phyloP scores from a whole-genome alignment of 2,888 invertebrate species.

The Dione vanillae region DNA sequence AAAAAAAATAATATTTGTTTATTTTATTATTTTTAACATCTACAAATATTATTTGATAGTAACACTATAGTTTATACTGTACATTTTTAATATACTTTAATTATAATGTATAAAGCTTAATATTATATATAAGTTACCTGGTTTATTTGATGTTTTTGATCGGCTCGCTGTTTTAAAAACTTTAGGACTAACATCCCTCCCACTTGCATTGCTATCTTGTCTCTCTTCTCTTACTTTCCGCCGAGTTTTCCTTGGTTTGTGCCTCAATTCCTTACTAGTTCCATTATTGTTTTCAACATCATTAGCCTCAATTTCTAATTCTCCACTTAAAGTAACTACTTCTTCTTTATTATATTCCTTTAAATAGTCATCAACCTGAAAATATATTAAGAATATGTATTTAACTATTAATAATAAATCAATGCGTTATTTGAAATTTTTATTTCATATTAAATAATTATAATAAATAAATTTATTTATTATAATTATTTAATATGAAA shows the following conservation, averaged over 20 bases:
- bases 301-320: constrained; percentile 78
- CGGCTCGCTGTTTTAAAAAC: constrained; percentile 74
- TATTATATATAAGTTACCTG: constrained; percentile 48
- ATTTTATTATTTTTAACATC: too few relatives aligned
- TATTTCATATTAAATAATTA: too few relatives aligned
- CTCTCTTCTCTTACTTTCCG: constrained; percentile 75
- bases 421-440: too few relatives aligned
- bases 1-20: too few relatives aligned
- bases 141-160: constrained; percentile 63
- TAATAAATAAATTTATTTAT: too few relatives aligned
- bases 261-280: constrained; percentile 66
- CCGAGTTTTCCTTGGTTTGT: constrained; percentile 75
- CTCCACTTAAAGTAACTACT: constrained; percentile 78
- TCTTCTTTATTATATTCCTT: constrained; percentile 82
- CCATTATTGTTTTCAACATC: constrained; percentile 79
- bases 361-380: constrained; percentile 76
- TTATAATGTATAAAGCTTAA: too few relatives aligned
- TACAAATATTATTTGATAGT: too few relatives aligned
- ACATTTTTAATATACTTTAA: too few relatives aligned
- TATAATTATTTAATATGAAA: too few relatives aligned
- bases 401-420: too few relatives aligned
- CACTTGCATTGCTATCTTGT: constrained; percentile 68
- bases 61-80: too few relatives aligned
- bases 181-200: constrained; percentile 77
- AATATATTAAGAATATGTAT: background rate